Base-by-base conservation (phyloP, 92 coral and sea anemone species). In the Phenganax marumi region DNA sequence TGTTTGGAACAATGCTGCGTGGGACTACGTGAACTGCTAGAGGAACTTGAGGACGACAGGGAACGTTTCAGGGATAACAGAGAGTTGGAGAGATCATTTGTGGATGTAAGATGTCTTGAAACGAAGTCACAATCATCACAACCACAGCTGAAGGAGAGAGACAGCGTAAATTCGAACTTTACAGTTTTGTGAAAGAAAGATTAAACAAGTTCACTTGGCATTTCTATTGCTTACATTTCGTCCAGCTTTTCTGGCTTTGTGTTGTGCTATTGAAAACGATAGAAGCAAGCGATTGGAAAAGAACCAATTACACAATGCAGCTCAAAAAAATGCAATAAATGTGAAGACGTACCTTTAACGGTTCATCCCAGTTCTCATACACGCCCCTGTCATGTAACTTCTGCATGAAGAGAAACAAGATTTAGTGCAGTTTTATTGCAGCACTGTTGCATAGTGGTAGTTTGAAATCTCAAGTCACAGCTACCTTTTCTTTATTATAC, bases 361-460 rank as follows among this genome's bases (percentile, higher is more conserved):
- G 73, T 13, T 63, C 46, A 19, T 78, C 83, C 83, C 83, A 78
- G 68, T 78, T 63, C 50, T 78, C 83, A 62, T 9, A 14, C 24
- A 43, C 50, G 11, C 52, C 68, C 54, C 81, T 76, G 6, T 76
- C 54, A 48, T 23, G 49, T 54, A 76, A 43, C 25, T 76, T 76
- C 81, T 76, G 22, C 16, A 19, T 23, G 39, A 50, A 12, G 5
- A 25, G 53, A 73, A 5, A 33, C 43, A 33, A 33, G 5, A 33
- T 5, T 33, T 33, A 33, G 63, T 14, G 3, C 1, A 56, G 63
- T 56, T 56, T 56, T 21, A 1, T 56, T 14, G 43, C 2, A 33
- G 43, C 43, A 33, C 43, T 33, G 43, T 5, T 33, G 43, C 43
- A 33, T 33, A 33, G 5, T 33, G 43, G 43, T 33, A 33, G 43